Conservation (phyloP, 2,797 vertebrate species). For the Poecilia wingei region DNA sequence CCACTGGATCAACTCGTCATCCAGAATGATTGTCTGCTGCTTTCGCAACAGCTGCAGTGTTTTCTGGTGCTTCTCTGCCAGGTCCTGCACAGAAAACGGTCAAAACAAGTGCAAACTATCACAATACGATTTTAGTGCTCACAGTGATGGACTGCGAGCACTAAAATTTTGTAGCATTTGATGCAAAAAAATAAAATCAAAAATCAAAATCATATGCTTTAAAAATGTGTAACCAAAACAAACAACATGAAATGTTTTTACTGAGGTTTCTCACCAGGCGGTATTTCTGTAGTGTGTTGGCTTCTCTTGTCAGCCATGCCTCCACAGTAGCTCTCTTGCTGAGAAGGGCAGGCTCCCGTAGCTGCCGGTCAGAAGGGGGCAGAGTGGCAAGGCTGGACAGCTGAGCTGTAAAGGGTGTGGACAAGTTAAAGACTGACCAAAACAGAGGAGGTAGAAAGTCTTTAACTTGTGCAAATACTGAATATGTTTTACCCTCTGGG, state of each 20-base stretch:
- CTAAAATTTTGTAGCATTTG: neutral
- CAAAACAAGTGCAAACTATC: neutral
- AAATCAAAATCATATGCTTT: neutral
- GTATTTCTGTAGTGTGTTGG: slow-evolving; percentile 97
- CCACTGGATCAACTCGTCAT: slow-evolving; percentile 98
- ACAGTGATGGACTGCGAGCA: neutral
- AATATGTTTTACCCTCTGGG: neutral
- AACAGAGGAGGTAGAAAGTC: slow-evolving; percentile 13
- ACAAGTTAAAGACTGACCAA: slow-evolving; percentile 12
- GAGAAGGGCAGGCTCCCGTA: slow-evolving; percentile 89
- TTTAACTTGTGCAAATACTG: slow-evolving; percentile 17
- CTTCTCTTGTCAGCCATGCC: slow-evolving; percentile 93
- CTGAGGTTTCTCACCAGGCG: slow-evolving; percentile 84
- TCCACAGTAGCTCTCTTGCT: slow-evolving; percentile 93
- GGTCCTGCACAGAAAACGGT: slow-evolving; percentile 78
- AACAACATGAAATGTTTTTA: neutral
- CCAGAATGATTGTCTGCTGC: slow-evolving; percentile 95
- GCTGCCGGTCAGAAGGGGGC: slow-evolving; percentile 88
- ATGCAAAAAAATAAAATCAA: neutral
- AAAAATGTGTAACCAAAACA: neutral
- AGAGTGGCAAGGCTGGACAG: slow-evolving; percentile 88
- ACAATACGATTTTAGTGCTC: neutral
- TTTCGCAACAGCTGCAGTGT: slow-evolving; percentile 93
- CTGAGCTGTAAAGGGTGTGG: slow-evolving; percentile 82
- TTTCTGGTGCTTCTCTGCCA: slow-evolving; percentile 96